These are phyloP conservation scores for Phrynosoma blainvillii DNA, from an alignment of 2,113 vertebrate genomes.

Conservation along the genomic window DNA sequence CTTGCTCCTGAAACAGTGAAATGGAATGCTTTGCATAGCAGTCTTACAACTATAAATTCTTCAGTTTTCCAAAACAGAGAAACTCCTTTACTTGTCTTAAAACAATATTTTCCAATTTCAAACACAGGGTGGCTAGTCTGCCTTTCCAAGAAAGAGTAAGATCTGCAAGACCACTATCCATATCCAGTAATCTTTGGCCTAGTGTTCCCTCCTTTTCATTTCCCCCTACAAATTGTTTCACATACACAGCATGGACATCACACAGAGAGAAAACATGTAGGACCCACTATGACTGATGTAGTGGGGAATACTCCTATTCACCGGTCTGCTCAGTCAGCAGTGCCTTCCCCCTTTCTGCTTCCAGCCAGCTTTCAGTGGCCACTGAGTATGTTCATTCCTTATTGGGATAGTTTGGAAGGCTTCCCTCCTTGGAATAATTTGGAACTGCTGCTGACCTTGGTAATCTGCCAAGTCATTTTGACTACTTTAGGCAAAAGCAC, in stretches of 20 bases:
- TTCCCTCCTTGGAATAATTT: too few relatives aligned
- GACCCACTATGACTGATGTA: not conserved
- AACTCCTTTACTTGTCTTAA: not conserved
- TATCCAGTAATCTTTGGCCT: too few relatives aligned
- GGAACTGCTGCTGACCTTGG: too few relatives aligned
- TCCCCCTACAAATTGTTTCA: not conserved
- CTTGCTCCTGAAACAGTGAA: not conserved
- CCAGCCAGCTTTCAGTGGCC: not conserved
- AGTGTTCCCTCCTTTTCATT: not conserved
- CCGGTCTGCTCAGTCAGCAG: not conserved
- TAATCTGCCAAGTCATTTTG: not conserved
- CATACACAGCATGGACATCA: not conserved
- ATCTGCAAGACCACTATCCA: too few relatives aligned
- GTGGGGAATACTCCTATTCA: not conserved
- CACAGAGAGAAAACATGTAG: not conserved
- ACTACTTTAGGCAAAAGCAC: not conserved
- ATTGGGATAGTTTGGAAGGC: not conserved
- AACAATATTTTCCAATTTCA: not conserved
- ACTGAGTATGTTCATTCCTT: not conserved
- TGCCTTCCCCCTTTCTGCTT: not conserved
- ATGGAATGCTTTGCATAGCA: not conserved
- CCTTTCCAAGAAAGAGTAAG: too few relatives aligned
- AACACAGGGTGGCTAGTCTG: not conserved
- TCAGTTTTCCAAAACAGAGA: not conserved
- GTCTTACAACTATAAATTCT: not conserved